Base-by-base conservation (phyloP, 2,797 vertebrate species). In the Chaunax sp. region DNA sequence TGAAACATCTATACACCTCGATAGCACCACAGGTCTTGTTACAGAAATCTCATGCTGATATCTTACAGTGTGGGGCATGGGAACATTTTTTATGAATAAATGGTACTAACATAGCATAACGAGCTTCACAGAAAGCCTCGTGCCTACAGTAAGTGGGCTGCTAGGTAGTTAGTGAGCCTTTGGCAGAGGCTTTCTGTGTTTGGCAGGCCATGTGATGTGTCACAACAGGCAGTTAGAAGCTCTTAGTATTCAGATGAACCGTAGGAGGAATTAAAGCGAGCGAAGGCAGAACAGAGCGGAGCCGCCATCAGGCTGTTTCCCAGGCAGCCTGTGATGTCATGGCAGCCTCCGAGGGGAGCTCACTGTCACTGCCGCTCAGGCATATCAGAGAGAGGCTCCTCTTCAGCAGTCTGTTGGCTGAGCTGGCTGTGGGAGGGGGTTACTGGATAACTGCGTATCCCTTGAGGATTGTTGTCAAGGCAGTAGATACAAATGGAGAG, bases 251-350 rank as follows among this genome's bases (percentile, higher is more conserved):
- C 78, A 87, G 78, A 87, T 58, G 56, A 87, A 78, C 77, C 37
- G 78, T 84, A 73, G 82, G 84, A 87, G 75, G 81, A 80, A 81
- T 76, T 82, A 83, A 86, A 78, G 75, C 49, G 58, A 72, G 73
- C 22, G 55, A 70, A 67, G 81, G 72, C 50, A 72, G 72, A 85
- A 66, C 83, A 74, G 76, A 85, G 84, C 52, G 18, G 57, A 82
- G 80, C 85, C 58, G 81, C 85, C 82, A 83, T 74, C 77, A 70
- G 72, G 68, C 84, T 77, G 83, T 88, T 83, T 88, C 82, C 79
- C 74, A 87, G 84, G 80, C 86, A 81, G 82, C 71, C 82, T 89
- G 75, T 91, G 90, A 91, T 91, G 89, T 89, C 89, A 87, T 44
- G 47, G 64, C 78, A 77, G 78, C 74, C 81, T 87, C 85, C 72